These are phyloP conservation scores for Cataglyphis hispanica DNA, from an alignment of 1,140 invertebrate genomes.

Conservation along the genomic window DNA sequence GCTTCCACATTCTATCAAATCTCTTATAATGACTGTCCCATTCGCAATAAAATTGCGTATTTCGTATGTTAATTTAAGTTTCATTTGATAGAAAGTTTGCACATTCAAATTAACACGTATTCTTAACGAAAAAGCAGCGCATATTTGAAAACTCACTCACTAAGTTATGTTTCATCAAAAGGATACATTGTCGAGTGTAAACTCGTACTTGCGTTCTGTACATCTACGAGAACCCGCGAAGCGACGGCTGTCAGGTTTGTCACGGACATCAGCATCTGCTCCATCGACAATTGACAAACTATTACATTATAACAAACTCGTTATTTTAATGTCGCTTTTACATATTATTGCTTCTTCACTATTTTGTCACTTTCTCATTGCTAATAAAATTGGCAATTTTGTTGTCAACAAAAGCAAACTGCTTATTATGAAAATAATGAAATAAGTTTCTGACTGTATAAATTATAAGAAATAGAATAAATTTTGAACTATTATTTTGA, in stretches of 20 bases:
- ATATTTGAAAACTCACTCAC: not conserved
- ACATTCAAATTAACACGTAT: not conserved
- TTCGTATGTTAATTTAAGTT: not conserved
- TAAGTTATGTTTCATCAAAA: conserved; percentile 42
- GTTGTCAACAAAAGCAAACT: no score
- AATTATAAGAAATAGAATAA: not conserved
- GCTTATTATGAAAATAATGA: conserved; percentile 2
- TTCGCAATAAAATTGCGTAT: not conserved
- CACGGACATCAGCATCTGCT: conserved; percentile 57
- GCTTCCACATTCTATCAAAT: not conserved
- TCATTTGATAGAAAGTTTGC: not conserved
- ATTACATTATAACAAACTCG: conserved; percentile 43
- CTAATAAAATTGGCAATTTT: not conserved
- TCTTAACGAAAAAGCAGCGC: conserved; percentile 7
- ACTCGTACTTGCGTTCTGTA: conserved; percentile 66
- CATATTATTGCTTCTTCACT: conserved; percentile 14
- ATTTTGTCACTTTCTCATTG: not conserved
- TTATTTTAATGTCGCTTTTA: conserved; percentile 72
- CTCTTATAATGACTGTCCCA: not conserved
- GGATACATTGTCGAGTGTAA: conserved; percentile 47
- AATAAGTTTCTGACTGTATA: not conserved
- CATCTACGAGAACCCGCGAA: conserved; percentile 74
- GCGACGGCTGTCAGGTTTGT: conserved; percentile 83
- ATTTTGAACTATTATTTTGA: conserved; percentile 17
- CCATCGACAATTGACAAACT: conserved; percentile 82